Evolutionary conservation across 2,888 invertebrate species (phyloP).

Genomic region (Caenorhabditis sinica): DNA sequence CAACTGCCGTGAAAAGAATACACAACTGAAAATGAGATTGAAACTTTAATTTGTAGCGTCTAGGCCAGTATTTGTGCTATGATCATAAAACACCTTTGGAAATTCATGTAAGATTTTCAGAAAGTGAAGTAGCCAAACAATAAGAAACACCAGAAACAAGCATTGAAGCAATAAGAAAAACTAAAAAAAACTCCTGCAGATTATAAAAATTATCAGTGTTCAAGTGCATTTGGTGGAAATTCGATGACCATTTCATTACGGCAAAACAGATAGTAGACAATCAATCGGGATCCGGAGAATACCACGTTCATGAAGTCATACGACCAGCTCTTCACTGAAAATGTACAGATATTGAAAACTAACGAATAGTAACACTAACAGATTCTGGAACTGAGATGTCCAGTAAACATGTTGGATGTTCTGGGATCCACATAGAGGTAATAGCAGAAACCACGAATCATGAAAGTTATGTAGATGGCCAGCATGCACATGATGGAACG

Average conservation of each 20-base stretch:
- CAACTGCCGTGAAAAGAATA: no score
- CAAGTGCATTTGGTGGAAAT: constrained; percentile 29
- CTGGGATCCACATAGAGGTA: constrained; percentile 34
- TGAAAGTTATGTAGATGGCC: constrained; percentile 39
- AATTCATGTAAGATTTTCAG: no score
- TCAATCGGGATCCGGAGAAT: constrained; percentile 37
- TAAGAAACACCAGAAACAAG: no score
- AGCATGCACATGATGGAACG: constrained; percentile 43
- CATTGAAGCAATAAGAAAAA: not conserved
- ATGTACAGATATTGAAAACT: not conserved
- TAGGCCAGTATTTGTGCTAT: no score
- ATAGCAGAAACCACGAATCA: constrained; percentile 36
- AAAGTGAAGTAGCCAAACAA: no score
- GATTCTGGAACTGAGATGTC: constrained; percentile 16
- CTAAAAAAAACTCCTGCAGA: not conserved
- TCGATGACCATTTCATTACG: constrained; percentile 17
- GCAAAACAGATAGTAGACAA: constrained; percentile 46
- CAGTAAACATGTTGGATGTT: constrained; percentile 7
- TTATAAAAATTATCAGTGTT: not conserved
- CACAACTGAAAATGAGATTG: no score
- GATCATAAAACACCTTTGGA: no score
- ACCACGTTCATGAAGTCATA: constrained; percentile 54
- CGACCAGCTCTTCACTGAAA: constrained; percentile 52
- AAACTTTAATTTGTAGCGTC: no score
- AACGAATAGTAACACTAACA: constrained; percentile 11